Conservation (phyloP, 1,140 invertebrate species). For the Aricia agestis region DNA sequence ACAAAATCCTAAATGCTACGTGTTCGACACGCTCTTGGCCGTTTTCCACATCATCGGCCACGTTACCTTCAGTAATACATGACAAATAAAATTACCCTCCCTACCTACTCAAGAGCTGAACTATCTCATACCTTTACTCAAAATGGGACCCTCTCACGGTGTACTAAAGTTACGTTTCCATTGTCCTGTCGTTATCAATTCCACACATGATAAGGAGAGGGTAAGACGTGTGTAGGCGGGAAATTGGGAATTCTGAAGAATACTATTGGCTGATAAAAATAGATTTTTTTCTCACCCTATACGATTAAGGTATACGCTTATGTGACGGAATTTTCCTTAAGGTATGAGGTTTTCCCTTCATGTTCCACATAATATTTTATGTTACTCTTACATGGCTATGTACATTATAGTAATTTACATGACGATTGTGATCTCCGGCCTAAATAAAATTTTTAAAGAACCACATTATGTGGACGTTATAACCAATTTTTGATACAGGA, state of each 20-base stretch:
- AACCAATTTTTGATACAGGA: too few species aligned
- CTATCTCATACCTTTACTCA: neutral
- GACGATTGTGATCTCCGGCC: too few species aligned
- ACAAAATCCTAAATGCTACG: too few species aligned
- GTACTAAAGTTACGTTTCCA: neutral
- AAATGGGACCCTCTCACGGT: neutral
- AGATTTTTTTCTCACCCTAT: neutral
- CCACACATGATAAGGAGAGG: neutral
- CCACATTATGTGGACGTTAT: too few species aligned
- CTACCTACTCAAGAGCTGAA: neutral
- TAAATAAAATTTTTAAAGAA: too few species aligned
- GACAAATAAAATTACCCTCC: neutral
- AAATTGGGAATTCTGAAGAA: neutral
- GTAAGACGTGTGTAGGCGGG: neutral
- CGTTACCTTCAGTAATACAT: neutral
- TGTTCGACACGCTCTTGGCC: too few species aligned
- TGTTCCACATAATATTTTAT: too few species aligned
- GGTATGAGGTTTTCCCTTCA: too few species aligned
- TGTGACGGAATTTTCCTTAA: neutral
- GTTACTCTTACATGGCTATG: too few species aligned
- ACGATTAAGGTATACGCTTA: neutral
- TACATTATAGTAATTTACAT: too few species aligned
- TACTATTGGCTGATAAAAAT: conserved; percentile 3
- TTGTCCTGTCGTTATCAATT: neutral
- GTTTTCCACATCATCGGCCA: too few species aligned